Percentiles rank a stretch among this genome's conserved stretches.
phyloP scores from a whole-genome alignment of 2,888 invertebrate genomes.

The Parelbella ahira region DNA sequence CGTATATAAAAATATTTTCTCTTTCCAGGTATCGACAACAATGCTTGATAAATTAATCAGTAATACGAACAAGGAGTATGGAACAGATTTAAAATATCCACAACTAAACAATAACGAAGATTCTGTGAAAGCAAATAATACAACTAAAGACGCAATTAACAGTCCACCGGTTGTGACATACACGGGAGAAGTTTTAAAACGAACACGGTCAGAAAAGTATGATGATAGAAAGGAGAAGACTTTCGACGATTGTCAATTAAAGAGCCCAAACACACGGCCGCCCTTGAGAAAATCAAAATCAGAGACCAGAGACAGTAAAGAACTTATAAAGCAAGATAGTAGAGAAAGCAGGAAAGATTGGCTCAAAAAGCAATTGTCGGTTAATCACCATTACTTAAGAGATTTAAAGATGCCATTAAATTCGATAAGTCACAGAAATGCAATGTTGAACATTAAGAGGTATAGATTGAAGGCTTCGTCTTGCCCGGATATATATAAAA shows the following conservation, averaged over 20 bases:
- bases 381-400: constrained; percentile 85
- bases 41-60: constrained; percentile 81
- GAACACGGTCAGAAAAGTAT: constrained; percentile 59
- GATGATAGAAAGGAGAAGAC: constrained; percentile 39
- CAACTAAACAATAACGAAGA: constrained; percentile 36
- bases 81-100: constrained; percentile 48
- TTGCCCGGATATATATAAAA: constrained; percentile 94
- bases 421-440: constrained; percentile 92
- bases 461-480: constrained; percentile 92
- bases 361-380: constrained; percentile 72
- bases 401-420: constrained; percentile 87
- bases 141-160: constrained; percentile 34
- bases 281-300: constrained; percentile 48
- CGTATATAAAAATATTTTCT: not conserved
- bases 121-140: constrained; percentile 18
- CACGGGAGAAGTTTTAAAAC: constrained; percentile 44
- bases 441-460: constrained; percentile 89
- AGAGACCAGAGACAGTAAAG: constrained; percentile 57
- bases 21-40: constrained; percentile 82
- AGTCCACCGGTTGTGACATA: constrained; percentile 51
- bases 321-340: constrained; percentile 57
- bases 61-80: constrained; percentile 43
- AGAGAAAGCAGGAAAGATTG: constrained; percentile 69
- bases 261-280: constrained; percentile 41
- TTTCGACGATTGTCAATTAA: constrained; percentile 48